Percentiles rank a stretch among this genome's conserved stretches.
These are phyloP conservation scores for Mnemiopsis leidyi DNA, from an alignment of 37 sponge, comb jelly and placozoan species.

Conservation along the genomic window DNA sequence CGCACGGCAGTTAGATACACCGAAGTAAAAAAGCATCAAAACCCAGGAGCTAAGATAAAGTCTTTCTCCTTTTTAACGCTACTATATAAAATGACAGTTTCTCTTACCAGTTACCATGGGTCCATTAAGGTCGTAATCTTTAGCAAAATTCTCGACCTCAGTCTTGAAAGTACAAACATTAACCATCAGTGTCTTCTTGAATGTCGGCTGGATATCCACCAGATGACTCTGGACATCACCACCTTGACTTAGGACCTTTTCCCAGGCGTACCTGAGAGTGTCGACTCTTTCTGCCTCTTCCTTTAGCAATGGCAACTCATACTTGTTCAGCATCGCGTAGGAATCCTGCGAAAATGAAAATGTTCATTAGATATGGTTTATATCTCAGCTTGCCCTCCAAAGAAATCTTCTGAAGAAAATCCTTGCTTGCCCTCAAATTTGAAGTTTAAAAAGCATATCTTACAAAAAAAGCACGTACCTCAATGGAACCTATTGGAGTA, in stretches of 20 bases:
- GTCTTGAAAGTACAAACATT: slow-evolving; percentile 71
- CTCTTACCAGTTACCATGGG: slow-evolving; percentile 79
- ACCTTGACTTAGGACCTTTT: slow-evolving; percentile 76
- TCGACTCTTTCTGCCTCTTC: slow-evolving; percentile 94
- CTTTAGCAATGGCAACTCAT: slow-evolving; percentile 75
- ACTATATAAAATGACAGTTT: too few relatives aligned
- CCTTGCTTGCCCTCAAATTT: too few relatives aligned
- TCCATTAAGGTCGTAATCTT: slow-evolving; percentile 75
- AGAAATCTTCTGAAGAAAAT: too few relatives aligned
- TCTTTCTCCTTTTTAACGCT: too few relatives aligned
- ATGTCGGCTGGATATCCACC: slow-evolving; percentile 77
- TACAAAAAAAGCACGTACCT: too few relatives aligned
- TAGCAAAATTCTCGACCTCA: slow-evolving; percentile 70
- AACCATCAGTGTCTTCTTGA: slow-evolving; percentile 76
- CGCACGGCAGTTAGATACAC: too few relatives aligned
- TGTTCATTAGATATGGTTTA: too few relatives aligned
- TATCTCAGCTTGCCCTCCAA: too few relatives aligned
- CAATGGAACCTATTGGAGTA: too few relatives aligned
- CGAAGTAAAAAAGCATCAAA: too few relatives aligned
- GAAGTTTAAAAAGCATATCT: too few relatives aligned
- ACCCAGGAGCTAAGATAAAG: too few relatives aligned
- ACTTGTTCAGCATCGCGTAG: slow-evolving; percentile 82
- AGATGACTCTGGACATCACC: slow-evolving; percentile 78
- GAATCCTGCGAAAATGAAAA: slow-evolving; percentile 79
- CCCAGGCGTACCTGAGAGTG: slow-evolving; percentile 87